Evolutionary conservation across 2,888 invertebrate genomes (phyloP).

Genomic region (Calliphora vomitoria): DNA sequence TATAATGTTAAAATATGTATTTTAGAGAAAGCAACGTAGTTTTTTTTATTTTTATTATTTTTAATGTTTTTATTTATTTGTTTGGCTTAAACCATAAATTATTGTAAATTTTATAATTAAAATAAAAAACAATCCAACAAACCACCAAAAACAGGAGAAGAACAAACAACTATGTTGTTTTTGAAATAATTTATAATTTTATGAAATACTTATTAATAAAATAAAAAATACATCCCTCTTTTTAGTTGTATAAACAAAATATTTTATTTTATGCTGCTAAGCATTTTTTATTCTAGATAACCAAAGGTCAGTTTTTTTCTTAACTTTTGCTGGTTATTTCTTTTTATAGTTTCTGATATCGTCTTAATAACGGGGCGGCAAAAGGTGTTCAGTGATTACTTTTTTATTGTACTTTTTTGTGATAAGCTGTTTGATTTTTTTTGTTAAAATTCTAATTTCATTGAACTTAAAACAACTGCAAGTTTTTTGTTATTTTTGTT

Average conservation of each 20-base stretch:
- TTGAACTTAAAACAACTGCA: background rate
- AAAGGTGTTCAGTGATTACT: background rate
- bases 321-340: background rate
- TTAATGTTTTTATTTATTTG: conserved; percentile 16
- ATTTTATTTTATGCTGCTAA: background rate
- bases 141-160: conserved; percentile 6
- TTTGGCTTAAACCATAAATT: conserved; percentile 8
- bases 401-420: background rate
- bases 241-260: conserved; percentile 17
- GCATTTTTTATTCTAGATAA: background rate
- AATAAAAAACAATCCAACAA: background rate
- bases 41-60: conserved; percentile 11
- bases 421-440: background rate
- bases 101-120: conserved; percentile 15
- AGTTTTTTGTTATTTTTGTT: background rate
- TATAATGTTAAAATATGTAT: conserved; percentile 19
- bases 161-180: conserved; percentile 28
- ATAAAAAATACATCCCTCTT: background rate
- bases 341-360: conserved; percentile 2
- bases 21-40: conserved; percentile 13
- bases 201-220: background rate
- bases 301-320: conserved; percentile 24
- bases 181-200: conserved; percentile 9
- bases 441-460: background rate
- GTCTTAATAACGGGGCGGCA: background rate